These are phyloP conservation scores for Cephus rjabovi DNA, from an alignment of 2,888 invertebrate genomes.

Conservation along the genomic window DNA sequence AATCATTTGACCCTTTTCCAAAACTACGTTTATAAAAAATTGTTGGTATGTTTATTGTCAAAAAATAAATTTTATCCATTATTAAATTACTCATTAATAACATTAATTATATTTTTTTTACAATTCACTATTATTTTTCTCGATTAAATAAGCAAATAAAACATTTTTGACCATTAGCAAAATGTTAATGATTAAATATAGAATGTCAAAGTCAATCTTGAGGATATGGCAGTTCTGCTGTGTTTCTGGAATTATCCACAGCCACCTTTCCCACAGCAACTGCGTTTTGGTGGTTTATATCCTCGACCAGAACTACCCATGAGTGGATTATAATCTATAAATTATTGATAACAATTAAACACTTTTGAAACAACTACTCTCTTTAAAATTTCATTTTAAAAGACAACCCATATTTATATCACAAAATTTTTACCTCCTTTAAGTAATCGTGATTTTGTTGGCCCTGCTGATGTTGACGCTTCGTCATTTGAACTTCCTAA, in stretches of 20 bases:
- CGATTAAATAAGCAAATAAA: background rate
- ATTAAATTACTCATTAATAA: background rate
- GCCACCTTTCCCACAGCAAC: slow-evolving; percentile 57
- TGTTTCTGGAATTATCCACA: slow-evolving; percentile 52
- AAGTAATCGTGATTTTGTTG: slow-evolving; percentile 30
- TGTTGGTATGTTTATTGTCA: background rate
- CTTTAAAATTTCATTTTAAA: background rate
- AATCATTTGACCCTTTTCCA: too few species aligned
- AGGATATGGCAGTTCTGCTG: background rate
- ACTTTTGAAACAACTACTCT: background rate
- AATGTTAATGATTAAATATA: background rate
- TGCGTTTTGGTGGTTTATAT: slow-evolving; percentile 60
- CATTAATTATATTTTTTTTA: background rate
- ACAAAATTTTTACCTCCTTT: slow-evolving; percentile 22
- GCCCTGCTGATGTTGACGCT: slow-evolving; percentile 27
- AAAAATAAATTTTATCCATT: background rate
- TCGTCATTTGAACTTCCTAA: slow-evolving; percentile 41
- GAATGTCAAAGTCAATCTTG: background rate
- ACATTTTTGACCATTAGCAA: background rate
- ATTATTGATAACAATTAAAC: slow-evolving; percentile 9
- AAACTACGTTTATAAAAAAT: too few species aligned
- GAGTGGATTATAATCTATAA: slow-evolving; percentile 61
- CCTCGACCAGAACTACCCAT: slow-evolving; percentile 54
- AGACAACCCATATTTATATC: background rate
- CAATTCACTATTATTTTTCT: background rate